Percentiles rank a stretch among this genome's conserved stretches.
These are phyloP conservation scores for Dreissena polymorpha DNA, from an alignment of 1,140 invertebrate species.

Conservation along the genomic window DNA sequence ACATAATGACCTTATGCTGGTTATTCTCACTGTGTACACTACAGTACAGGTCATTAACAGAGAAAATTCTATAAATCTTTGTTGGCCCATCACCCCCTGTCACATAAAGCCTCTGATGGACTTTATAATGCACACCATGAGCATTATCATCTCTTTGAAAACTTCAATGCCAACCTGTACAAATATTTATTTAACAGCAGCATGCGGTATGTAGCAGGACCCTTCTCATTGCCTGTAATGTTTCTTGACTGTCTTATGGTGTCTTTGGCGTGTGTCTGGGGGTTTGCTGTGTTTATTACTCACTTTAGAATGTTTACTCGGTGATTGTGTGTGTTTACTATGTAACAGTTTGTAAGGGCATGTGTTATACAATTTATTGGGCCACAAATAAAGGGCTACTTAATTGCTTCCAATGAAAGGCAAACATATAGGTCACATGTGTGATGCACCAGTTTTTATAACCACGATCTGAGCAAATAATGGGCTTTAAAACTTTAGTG, in stretches of 20 bases:
- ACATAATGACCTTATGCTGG: too few relatives aligned
- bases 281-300: background rate
- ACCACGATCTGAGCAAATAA: too few relatives aligned
- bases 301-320: background rate
- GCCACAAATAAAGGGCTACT: background rate
- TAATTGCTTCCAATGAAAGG: background rate
- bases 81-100: too few relatives aligned
- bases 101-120: too few relatives aligned
- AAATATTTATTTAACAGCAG: background rate
- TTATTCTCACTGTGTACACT: too few relatives aligned
- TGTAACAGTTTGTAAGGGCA: slow-evolving; percentile 2
- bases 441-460: background rate
- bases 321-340: background rate
- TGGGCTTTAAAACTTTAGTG: background rate
- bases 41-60: too few relatives aligned
- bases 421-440: background rate
- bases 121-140: too few relatives aligned
- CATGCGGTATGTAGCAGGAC: too few relatives aligned
- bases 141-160: too few relatives aligned
- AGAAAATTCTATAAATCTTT: too few relatives aligned
- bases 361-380: background rate
- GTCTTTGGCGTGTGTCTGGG: background rate
- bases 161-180: background rate
- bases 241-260: background rate
- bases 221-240: background rate